Evolutionary conservation across 2,797 vertebrate genomes (phyloP).

Genomic region (Myioborus miniatus): DNA sequence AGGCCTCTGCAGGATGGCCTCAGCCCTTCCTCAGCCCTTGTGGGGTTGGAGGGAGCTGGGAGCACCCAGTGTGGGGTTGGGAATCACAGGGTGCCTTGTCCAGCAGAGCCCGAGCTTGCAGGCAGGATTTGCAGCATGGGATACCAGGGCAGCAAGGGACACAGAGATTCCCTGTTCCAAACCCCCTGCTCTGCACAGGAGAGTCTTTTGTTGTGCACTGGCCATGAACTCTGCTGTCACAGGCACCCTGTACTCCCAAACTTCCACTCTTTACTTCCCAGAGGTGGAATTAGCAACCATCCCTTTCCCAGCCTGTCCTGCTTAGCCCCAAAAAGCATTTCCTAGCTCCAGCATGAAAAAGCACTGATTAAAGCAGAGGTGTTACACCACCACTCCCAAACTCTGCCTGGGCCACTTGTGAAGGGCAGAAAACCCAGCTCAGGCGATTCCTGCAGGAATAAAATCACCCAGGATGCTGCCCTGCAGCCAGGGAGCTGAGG

Average conservation of each 20-base stretch:
- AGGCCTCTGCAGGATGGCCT: neutral
- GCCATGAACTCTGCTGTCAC: neutral
- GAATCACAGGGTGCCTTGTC: neutral
- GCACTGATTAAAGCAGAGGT: neutral
- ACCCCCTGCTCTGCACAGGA: fast-evolving
- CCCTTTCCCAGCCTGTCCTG: neutral
- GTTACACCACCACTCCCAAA: neutral
- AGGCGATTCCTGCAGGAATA: neutral
- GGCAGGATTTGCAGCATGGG: neutral
- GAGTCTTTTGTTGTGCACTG: fast-evolving
- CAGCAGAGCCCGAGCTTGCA: neutral
- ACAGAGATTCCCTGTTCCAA: neutral
- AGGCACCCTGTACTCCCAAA: neutral
- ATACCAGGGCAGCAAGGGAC: neutral
- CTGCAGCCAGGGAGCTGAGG: neutral
- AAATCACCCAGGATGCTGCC: neutral
- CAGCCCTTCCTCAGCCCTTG: neutral
- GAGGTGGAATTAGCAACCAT: fast-evolving
- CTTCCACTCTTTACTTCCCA: neutral
- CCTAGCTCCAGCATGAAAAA: neutral
- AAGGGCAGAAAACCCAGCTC: neutral
- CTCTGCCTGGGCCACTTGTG: neutral
- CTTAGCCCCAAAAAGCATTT: neutral
- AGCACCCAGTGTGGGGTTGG: neutral
- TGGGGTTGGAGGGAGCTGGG: neutral